These are phyloP conservation scores for Crambe crambe DNA, from an alignment of 37 sponge, comb jelly and placozoan genomes.

Conservation along the genomic window DNA sequence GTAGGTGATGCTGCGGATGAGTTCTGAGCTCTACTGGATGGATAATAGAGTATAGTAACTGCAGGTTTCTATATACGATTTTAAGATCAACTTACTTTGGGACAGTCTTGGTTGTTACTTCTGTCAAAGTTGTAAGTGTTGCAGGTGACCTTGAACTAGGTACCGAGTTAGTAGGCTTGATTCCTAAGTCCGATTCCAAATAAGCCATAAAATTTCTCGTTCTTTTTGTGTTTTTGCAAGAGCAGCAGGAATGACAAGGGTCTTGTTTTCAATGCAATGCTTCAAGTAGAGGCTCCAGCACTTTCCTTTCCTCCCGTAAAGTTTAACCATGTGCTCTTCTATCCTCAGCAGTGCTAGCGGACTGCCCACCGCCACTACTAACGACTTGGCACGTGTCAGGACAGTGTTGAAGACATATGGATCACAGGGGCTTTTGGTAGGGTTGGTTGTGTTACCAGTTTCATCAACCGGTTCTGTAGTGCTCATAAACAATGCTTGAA, in stretches of 20 bases:
- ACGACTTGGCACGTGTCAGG: conserved; percentile 65
- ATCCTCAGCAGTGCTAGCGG: conserved; percentile 39
- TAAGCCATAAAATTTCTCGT: no score
- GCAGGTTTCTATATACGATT: no score
- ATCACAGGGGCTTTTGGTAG: conserved; percentile 74
- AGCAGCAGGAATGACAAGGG: conserved; percentile 16
- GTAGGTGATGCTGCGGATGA: no score
- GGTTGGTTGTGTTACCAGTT: conserved; percentile 45
- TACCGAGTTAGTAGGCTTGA: no score
- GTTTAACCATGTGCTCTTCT: conserved; percentile 28
- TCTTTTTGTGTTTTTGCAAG: no score
- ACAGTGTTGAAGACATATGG: conserved; percentile 77
- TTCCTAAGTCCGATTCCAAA: no score
- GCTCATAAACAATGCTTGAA: conserved; percentile 59
- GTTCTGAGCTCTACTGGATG: no score
- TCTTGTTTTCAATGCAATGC: conserved; percentile 28
- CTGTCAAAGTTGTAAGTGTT: no score
- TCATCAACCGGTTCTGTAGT: conserved; percentile 49
- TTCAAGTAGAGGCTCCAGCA: conserved; percentile 68
- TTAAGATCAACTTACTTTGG: no score
- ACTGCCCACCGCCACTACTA: conserved; percentile 70
- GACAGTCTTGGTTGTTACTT: no score
- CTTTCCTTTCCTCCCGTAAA: background rate
- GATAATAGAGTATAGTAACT: no score
- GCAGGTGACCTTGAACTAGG: no score